phyloP scores from a whole-genome alignment of 2,888 invertebrate genomes.

The Drosophila paracracens region DNA sequence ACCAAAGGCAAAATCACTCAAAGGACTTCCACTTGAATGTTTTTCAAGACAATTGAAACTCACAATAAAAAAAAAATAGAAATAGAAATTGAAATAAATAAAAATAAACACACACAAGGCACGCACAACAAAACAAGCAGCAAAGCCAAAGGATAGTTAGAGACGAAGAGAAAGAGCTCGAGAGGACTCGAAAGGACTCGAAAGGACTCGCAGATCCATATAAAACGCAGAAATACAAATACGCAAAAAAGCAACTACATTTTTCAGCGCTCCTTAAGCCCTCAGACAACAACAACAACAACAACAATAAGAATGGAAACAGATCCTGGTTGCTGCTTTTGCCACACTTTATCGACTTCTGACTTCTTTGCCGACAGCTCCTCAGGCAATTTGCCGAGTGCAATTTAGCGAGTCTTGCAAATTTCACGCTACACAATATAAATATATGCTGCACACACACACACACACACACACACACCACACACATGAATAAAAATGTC shows the following conservation, averaged over 20 bases:
- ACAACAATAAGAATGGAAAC: slow-evolving; percentile 18
- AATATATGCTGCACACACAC: slow-evolving; percentile 1
- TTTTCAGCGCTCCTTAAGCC: slow-evolving; percentile 37
- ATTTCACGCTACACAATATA: slow-evolving; percentile 29
- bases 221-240: neutral
- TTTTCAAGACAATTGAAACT: slow-evolving; percentile 53
- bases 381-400: slow-evolving; percentile 52
- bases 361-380: slow-evolving; percentile 66
- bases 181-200: neutral
- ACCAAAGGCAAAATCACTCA: slow-evolving; percentile 44
- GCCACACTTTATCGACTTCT: slow-evolving; percentile 75
- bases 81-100: slow-evolving; percentile 25
- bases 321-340: slow-evolving; percentile 16
- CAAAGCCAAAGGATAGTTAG: neutral
- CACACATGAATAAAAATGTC: neutral
- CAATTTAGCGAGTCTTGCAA: slow-evolving; percentile 66
- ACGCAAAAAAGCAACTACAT: slow-evolving; percentile 3
- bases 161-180: neutral
- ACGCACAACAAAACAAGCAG: slow-evolving; percentile 6
- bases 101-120: slow-evolving; percentile 10
- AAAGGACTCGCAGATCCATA: neutral
- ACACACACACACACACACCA: neutral
- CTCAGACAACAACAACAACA: slow-evolving; percentile 35
- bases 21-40: slow-evolving; percentile 78
- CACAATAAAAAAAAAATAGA: neutral